Conservation (phyloP, 2,797 vertebrate species). For the Stomatorhinus walkeri region DNA sequence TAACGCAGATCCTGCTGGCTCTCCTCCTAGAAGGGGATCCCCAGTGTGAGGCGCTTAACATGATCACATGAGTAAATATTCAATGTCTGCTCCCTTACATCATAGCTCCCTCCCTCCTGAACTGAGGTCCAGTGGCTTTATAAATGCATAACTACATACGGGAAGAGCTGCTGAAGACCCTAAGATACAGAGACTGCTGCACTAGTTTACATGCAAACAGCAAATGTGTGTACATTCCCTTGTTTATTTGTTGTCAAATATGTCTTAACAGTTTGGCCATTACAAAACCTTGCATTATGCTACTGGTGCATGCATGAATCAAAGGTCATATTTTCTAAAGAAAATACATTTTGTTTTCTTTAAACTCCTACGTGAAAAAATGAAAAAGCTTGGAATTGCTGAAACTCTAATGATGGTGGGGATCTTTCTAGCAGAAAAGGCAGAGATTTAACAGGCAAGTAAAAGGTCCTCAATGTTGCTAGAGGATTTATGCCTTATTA, state of each 20-base stretch:
- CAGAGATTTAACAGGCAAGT: conserved; percentile 3
- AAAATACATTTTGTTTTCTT: background rate
- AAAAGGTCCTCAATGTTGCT: background rate
- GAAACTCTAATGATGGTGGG: background rate
- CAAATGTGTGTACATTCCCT: background rate
- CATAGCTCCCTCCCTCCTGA: background rate
- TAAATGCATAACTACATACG: background rate
- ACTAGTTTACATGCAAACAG: background rate
- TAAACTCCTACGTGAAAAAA: background rate
- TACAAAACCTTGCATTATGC: background rate
- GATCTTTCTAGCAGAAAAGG: background rate
- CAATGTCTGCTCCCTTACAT: background rate
- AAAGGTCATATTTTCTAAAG: background rate
- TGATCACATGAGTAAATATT: background rate
- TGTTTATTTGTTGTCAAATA: background rate
- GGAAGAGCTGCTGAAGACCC: background rate
- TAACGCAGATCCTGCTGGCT: background rate
- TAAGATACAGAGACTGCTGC: background rate
- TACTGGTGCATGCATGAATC: background rate
- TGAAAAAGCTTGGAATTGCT: background rate
- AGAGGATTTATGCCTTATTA: background rate
- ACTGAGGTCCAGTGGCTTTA: background rate
- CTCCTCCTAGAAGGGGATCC: background rate
- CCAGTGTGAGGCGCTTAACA: background rate
- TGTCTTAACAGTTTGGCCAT: background rate